Evolutionary conservation across 2,797 vertebrate genomes (phyloP).

Genomic region (Microtus obscurus): DNA sequence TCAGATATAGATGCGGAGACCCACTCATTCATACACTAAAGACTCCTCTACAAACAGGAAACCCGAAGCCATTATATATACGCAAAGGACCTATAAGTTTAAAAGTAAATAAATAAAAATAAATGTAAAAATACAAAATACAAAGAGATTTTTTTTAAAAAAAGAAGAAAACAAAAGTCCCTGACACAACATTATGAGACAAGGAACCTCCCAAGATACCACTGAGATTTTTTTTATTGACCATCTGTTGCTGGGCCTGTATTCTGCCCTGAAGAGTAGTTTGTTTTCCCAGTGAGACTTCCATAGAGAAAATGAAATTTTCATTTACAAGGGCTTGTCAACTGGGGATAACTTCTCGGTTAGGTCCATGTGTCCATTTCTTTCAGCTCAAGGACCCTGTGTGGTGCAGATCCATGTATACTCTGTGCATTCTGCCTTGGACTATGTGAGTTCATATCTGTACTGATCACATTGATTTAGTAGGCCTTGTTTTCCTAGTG

Average conservation of each 20-base stretch:
- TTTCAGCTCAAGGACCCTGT: neutral
- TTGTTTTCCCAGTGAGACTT: neutral
- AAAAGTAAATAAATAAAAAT: neutral
- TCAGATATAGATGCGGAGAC: neutral
- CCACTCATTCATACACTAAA: neutral
- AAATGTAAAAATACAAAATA: neutral
- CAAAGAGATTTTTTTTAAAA: neutral
- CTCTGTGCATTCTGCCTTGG: neutral
- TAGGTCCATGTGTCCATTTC: neutral
- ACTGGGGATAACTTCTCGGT: neutral
- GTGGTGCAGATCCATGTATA: neutral
- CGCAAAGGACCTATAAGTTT: neutral
- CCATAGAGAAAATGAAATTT: neutral
- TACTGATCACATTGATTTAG: neutral
- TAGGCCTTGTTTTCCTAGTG: neutral
- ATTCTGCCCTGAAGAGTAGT: neutral
- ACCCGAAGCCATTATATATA: neutral
- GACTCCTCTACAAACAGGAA: neutral
- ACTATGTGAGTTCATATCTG: neutral
- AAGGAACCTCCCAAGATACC: neutral
- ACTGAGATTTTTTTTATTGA: neutral
- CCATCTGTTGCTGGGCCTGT: neutral
- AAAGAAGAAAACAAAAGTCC: neutral
- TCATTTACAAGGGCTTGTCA: neutral
- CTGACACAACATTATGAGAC: neutral